phyloP scores from a whole-genome alignment of 2,888 invertebrate species.

The Xanthostigma xanthostigma region DNA sequence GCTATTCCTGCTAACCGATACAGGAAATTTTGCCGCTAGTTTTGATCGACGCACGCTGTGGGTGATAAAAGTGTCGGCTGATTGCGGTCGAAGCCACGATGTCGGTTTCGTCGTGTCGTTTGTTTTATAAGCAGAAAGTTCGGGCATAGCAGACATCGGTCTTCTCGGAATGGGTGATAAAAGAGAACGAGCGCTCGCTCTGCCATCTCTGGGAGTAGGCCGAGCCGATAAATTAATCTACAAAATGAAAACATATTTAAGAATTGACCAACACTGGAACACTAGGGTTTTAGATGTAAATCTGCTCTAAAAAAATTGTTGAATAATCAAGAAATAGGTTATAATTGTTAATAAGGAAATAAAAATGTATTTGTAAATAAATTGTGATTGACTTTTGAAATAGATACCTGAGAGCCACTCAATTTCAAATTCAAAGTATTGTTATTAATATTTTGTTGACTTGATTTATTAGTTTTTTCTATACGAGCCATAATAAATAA shows the following conservation, averaged over 20 bases:
- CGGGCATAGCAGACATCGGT: conserved; percentile 18
- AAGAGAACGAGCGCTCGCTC: conserved; percentile 6
- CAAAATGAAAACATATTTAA: not conserved
- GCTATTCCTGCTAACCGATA: too few species aligned
- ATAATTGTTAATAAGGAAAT: not conserved
- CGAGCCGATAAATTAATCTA: conserved; percentile 10
- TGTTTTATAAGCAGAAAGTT: conserved; percentile 11
- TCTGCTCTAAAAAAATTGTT: too few species aligned
- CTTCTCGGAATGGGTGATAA: conserved; percentile 7
- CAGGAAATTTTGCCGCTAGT: conserved; percentile 13
- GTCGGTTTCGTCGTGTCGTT: conserved; percentile 10
- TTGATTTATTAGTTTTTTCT: conserved; percentile 7
- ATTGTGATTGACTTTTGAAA: not conserved
- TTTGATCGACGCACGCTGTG: conserved; percentile 10
- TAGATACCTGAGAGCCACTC: conserved; percentile 16
- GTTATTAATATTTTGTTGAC: conserved; percentile 7
- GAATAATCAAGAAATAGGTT: too few species aligned
- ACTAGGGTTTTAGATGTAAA: too few species aligned
- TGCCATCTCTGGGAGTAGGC: conserved; percentile 5
- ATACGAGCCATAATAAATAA: not conserved
- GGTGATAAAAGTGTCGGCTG: conserved; percentile 14
- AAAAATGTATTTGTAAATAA: not conserved
- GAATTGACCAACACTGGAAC: too few species aligned
- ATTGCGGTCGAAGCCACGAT: conserved; percentile 16
- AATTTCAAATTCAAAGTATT: conserved; percentile 14